Percentiles rank a stretch among this genome's conserved stretches.
These are phyloP conservation scores for Hylia prasina DNA, from an alignment of 2,113 vertebrate species.

Conservation along the genomic window DNA sequence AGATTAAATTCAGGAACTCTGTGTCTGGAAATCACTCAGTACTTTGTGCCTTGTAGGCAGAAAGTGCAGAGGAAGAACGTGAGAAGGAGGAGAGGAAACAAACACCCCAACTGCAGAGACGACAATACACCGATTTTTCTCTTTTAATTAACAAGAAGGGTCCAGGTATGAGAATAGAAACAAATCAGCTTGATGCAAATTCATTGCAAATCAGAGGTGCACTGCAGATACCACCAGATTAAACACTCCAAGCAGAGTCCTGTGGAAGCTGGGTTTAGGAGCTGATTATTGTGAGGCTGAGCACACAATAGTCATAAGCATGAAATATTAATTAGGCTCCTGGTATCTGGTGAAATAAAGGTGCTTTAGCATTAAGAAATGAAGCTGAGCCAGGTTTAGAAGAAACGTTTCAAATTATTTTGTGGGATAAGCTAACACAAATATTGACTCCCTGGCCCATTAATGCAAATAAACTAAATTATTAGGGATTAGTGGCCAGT, in stretches of 20 bases:
- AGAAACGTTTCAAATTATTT: neutral
- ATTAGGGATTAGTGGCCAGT: neutral
- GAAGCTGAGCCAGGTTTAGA: neutral
- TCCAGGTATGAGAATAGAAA: neutral
- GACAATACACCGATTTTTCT: neutral
- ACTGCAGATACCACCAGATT: too few species aligned
- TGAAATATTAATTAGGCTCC: constrained; percentile 1
- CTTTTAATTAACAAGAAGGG: neutral
- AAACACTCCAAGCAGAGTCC: neutral
- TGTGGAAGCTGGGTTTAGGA: neutral
- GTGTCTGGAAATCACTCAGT: neutral
- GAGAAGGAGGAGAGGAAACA: neutral
- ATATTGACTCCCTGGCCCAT: neutral
- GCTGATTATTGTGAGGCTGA: neutral
- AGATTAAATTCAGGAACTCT: neutral
- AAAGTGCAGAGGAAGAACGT: neutral
- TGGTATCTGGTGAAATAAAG: neutral
- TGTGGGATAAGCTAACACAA: neutral
- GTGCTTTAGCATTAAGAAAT: neutral
- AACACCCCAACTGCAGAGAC: neutral
- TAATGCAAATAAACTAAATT: neutral
- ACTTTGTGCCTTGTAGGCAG: neutral
- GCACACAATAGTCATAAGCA: neutral
- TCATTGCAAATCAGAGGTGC: neutral
- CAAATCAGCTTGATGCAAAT: neutral